phyloP scores from a whole-genome alignment of 2,888 invertebrate genomes.

The Torymus auratus region DNA sequence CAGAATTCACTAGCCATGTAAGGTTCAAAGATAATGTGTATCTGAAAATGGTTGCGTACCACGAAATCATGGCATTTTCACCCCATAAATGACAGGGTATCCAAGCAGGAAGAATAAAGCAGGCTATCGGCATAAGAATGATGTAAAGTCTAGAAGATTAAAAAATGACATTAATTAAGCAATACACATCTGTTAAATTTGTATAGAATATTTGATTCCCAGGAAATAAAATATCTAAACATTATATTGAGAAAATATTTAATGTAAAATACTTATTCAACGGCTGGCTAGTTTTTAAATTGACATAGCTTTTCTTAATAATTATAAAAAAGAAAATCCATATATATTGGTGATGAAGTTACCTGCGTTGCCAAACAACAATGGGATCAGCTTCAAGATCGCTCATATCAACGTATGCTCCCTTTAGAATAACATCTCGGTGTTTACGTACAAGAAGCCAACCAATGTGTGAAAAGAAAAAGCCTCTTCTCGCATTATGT shows the following conservation, averaged over 20 bases:
- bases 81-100: slow-evolving; percentile 88
- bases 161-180: background rate
- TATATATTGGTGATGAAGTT: slow-evolving; percentile 49
- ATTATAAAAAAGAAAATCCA: background rate
- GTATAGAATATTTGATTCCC: no score
- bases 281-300: no score
- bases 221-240: no score
- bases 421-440: slow-evolving; percentile 90
- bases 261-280: no score
- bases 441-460: slow-evolving; percentile 94
- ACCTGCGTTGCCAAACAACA: slow-evolving; percentile 92
- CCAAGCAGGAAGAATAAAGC: slow-evolving; percentile 88
- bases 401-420: slow-evolving; percentile 90
- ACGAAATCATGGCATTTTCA: slow-evolving; percentile 85
- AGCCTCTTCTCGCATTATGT: slow-evolving; percentile 91
- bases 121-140: slow-evolving; percentile 85
- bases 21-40: slow-evolving; percentile 88
- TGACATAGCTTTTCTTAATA: background rate
- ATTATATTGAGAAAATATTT: no score
- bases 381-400: slow-evolving; percentile 91
- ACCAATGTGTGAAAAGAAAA: slow-evolving; percentile 97
- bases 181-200: no score
- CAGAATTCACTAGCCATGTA: slow-evolving; percentile 96
- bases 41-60: slow-evolving; percentile 87
- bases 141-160: slow-evolving; percentile 82